These are phyloP conservation scores for Atta cephalotes DNA, from an alignment of 1,140 invertebrate genomes.

Conservation along the genomic window DNA sequence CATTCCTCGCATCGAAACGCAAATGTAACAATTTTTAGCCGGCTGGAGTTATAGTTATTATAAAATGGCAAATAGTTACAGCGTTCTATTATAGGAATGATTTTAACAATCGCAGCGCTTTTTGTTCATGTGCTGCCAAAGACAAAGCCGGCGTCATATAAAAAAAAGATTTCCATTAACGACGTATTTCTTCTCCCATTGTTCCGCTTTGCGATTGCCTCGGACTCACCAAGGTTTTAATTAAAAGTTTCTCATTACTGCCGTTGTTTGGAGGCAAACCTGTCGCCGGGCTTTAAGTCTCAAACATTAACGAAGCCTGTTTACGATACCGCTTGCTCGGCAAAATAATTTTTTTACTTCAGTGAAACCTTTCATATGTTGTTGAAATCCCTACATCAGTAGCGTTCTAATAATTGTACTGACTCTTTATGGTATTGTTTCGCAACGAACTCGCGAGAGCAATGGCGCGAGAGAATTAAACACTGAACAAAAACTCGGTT, in stretches of 20 bases:
- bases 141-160: conserved; percentile 69
- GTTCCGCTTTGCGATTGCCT: conserved; percentile 77
- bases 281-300: conserved; percentile 74
- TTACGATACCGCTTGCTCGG: conserved; percentile 73
- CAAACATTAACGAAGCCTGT: conserved; percentile 76
- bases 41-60: not conserved
- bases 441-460: conserved; percentile 28
- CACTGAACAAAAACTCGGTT: conserved; percentile 46
- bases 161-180: conserved; percentile 77
- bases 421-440: conserved; percentile 36
- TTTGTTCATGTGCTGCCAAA: conserved; percentile 51
- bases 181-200: conserved; percentile 78
- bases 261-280: conserved; percentile 76
- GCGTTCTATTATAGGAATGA: conserved; percentile 50
- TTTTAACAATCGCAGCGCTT: conserved; percentile 56
- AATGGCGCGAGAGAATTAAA: conserved; percentile 59
- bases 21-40: conserved; percentile 29
- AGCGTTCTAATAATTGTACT: conserved; percentile 65
- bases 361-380: conserved; percentile 60
- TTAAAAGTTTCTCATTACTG: conserved; percentile 83
- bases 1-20: not conserved
- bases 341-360: conserved; percentile 63
- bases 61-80: conserved; percentile 44
- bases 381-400: conserved; percentile 33
- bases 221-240: conserved; percentile 78